Percentiles rank a stretch among this genome's conserved stretches.
Evolutionary conservation across 1,140 invertebrate genomes (phyloP).

Genomic region (Halictus rubicundus): DNA sequence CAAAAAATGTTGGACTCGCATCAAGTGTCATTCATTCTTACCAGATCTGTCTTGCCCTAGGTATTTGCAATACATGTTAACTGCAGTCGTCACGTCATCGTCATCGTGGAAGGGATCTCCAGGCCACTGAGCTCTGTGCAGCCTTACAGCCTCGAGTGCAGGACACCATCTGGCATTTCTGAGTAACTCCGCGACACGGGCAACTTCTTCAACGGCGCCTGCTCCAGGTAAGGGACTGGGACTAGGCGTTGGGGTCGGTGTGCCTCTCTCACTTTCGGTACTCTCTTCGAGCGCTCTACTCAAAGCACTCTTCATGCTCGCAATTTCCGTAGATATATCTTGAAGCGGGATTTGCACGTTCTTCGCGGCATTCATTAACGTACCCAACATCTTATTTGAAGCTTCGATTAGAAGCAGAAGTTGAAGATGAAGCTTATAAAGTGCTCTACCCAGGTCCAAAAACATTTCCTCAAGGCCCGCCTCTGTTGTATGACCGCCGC

Average conservation of each 20-base stretch:
- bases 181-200: slow-evolving; percentile 83
- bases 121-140: slow-evolving; percentile 83
- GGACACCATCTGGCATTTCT: slow-evolving; percentile 84
- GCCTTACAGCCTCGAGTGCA: slow-evolving; percentile 84
- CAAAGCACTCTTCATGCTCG: slow-evolving; percentile 80
- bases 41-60: slow-evolving; percentile 86
- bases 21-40: slow-evolving; percentile 67
- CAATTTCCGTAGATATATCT: slow-evolving; percentile 82
- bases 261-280: slow-evolving; percentile 82
- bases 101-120: slow-evolving; percentile 82
- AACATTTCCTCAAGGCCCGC: slow-evolving; percentile 83
- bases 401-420: slow-evolving; percentile 94
- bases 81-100: slow-evolving; percentile 84
- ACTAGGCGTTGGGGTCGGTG: slow-evolving; percentile 81
- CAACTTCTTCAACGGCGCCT: slow-evolving; percentile 80
- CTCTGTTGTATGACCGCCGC: slow-evolving; percentile 83
- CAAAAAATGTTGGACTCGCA: too few relatives aligned
- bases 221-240: slow-evolving; percentile 75
- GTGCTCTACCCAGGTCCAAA: slow-evolving; percentile 88
- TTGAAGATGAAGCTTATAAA: slow-evolving; percentile 97
- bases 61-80: slow-evolving; percentile 87
- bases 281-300: slow-evolving; percentile 81
- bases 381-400: slow-evolving; percentile 92
- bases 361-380: slow-evolving; percentile 82
- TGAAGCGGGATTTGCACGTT: slow-evolving; percentile 81